Percentiles rank a stretch among this genome's conserved stretches.
These are phyloP conservation scores for Globicephala melas DNA, from an alignment of 2,113 vertebrate genomes.

Conservation along the genomic window DNA sequence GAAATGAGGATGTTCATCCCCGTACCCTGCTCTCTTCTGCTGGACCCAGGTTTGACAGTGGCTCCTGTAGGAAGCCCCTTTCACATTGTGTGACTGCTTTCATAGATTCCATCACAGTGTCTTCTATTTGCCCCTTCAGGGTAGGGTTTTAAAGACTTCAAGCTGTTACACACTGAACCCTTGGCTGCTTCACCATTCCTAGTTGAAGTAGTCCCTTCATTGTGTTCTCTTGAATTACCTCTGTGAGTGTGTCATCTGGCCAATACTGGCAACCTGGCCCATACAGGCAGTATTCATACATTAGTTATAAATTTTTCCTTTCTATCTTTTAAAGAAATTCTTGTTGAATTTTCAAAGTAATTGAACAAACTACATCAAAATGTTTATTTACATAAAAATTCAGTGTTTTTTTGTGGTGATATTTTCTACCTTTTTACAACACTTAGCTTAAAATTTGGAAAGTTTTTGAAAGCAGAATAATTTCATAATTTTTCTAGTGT, in stretches of 20 bases:
- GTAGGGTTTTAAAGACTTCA: background rate
- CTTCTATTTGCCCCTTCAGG: background rate
- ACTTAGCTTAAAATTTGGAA: background rate
- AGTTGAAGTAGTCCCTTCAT: background rate
- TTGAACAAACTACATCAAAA: background rate
- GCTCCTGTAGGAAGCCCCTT: no score
- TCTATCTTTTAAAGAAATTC: background rate
- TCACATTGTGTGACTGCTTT: background rate
- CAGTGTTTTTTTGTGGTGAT: background rate
- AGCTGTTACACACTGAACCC: background rate
- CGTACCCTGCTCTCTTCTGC: no score
- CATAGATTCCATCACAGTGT: background rate
- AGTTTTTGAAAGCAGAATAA: background rate
- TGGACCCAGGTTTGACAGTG: background rate
- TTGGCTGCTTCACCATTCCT: background rate
- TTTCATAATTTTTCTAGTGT: background rate
- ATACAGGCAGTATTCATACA: background rate
- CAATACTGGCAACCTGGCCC: background rate
- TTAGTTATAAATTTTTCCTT: background rate
- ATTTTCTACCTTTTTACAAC: background rate
- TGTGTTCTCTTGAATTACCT: background rate
- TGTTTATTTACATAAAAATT: background rate
- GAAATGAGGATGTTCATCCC: background rate
- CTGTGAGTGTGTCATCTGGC: background rate
- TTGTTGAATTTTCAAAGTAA: background rate